Conservation (phyloP, 2,888 invertebrate species). For the Synanthedon formicaeformis region DNA sequence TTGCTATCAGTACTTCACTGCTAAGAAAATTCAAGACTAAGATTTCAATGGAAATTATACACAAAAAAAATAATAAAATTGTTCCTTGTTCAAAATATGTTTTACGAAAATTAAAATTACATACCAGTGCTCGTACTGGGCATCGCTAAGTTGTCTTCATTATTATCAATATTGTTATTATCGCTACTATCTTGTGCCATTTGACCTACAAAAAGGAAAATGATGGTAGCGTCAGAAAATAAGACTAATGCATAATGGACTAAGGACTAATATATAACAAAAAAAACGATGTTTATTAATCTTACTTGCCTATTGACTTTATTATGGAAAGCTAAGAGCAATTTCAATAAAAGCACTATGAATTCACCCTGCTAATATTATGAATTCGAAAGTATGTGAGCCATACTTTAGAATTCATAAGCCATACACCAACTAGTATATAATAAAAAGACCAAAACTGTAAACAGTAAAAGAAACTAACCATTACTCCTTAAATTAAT, state of each 20-base stretch:
- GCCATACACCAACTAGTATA: too few relatives aligned
- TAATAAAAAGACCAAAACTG: too few relatives aligned
- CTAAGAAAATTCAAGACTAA: too few relatives aligned
- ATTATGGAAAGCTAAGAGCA: too few relatives aligned
- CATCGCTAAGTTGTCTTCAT: slow-evolving; percentile 65
- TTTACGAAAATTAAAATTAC: slow-evolving; percentile 1
- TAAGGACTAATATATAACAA: not conserved
- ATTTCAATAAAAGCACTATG: too few relatives aligned
- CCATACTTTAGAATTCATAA: too few relatives aligned
- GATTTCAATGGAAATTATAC: too few relatives aligned
- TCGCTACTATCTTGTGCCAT: slow-evolving; percentile 42
- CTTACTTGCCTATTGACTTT: too few relatives aligned
- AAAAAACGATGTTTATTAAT: not conserved
- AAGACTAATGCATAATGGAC: not conserved
- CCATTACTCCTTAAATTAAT: slow-evolving; percentile 49
- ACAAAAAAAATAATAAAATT: slow-evolving; percentile 2
- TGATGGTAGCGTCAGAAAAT: too few relatives aligned
- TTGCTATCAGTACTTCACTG: too few relatives aligned
- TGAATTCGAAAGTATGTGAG: too few relatives aligned
- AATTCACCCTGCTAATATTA: too few relatives aligned
- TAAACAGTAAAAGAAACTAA: slow-evolving; percentile 12
- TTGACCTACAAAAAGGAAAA: slow-evolving; percentile 22
- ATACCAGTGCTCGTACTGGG: slow-evolving; percentile 77
- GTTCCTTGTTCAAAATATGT: not conserved
- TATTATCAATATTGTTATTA: slow-evolving; percentile 36